phyloP scores from a whole-genome alignment of 2,113 vertebrate species.

The Ophiodon elongatus region DNA sequence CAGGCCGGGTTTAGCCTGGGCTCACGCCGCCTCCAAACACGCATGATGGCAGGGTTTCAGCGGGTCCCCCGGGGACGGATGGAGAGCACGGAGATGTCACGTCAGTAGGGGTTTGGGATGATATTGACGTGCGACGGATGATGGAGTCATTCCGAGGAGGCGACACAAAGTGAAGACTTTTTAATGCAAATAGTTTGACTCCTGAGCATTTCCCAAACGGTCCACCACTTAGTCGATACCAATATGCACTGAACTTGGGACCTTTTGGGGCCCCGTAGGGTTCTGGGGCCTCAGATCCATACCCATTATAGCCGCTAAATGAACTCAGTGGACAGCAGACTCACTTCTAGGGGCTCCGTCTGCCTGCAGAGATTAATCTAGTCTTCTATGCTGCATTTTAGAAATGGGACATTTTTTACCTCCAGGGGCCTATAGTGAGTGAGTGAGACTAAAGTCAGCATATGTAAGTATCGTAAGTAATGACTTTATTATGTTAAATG shows the following conservation, averaged over 20 bases:
- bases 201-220: not conserved
- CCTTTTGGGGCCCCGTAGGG: not conserved
- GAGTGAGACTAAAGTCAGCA: no score
- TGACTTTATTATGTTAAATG: no score
- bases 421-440: no score
- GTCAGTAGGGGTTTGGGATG: constrained; percentile 34
- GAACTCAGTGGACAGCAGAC: no score
- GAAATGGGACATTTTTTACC: no score
- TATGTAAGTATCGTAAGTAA: no score
- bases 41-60: constrained; percentile 17
- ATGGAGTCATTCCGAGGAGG: not conserved
- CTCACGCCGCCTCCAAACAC: constrained; percentile 17
- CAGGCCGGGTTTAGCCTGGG: constrained; percentile 5
- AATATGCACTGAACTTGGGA: not conserved
- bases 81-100: constrained; percentile 41
- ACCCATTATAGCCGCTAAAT: no score
- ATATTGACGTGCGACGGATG: not conserved
- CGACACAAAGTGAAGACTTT: constrained; percentile 21
- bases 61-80: constrained; percentile 38
- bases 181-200: not conserved
- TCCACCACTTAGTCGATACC: not conserved
- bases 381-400: no score
- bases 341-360: no score
- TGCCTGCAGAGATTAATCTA: no score
- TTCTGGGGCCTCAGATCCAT: not conserved